Evolutionary conservation across 2,113 vertebrate species (phyloP), one percentile per base, ranked within the genome.

Genomic region (Chinchilla lanigera): DNA sequence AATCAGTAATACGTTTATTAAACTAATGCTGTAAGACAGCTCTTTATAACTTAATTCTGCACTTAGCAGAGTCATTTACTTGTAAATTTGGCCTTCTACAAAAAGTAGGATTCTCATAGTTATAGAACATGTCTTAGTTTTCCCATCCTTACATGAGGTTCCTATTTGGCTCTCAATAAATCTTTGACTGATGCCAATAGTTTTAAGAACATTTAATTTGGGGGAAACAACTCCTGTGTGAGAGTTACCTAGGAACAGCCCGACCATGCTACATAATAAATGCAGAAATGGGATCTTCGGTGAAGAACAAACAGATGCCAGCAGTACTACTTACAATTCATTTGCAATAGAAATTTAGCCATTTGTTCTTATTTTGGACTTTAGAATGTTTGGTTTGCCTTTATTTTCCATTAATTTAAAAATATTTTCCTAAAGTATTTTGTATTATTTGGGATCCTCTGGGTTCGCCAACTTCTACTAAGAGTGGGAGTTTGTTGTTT

Each of bases 361-460:
- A 69, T 75, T 56, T 2, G 38, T 88, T 77, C n/a, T 22, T 52
- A 61, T 47, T 94, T 82, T 81, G 41, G 7, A 30, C 0, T 71
- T 87, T 85, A 7, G 85, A 85, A 7, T 20, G 54, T 44, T 81
- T 65, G 73, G 20, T 11, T 73, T 19, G 69, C 30, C 20, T 26
- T 89, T 90, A 44, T 5, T 38, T 92, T 67, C 52, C 35, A 35
- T 86, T 90, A 38, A 94, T 82, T 95, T 56, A 82, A 88, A 96
- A 77, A 13, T 20, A 77, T 41, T 89, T 3, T 82, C 20, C 14
- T 86, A 56, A 81, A 73, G 95, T 54, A 84, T 61, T 90, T n/a
- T 94, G 4, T 41, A 84, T 93, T 94, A 60, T 86, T 85, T 54
- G 20, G 0, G 0, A 50, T 26, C 10, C 16, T 54, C 33, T 58